phyloP scores from a whole-genome alignment of 2,888 invertebrate genomes.

The Galerucella nymphaeae region DNA sequence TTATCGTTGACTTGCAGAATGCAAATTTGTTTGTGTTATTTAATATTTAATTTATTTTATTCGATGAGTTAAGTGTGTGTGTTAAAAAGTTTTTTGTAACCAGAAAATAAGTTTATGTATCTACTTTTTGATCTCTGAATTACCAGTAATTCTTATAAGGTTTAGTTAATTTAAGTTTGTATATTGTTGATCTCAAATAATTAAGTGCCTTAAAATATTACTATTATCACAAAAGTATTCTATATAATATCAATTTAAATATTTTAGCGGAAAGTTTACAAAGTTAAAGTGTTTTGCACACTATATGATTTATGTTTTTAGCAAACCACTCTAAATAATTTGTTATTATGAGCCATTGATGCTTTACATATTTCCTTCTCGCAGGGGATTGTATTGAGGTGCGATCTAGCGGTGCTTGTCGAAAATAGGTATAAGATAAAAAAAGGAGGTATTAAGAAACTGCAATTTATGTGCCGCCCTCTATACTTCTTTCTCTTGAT shows the following conservation, averaged over 20 bases:
- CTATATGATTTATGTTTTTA: no score
- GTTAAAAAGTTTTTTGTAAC: constrained; percentile 16
- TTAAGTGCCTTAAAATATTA: constrained; percentile 25
- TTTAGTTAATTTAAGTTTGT: constrained; percentile 19
- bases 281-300: no score
- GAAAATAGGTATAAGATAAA: no score
- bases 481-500: no score
- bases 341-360: no score
- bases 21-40: constrained; percentile 43
- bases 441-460: no score
- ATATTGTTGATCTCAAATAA: constrained; percentile 36
- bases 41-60: constrained; percentile 50
- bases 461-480: no score
- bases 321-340: no score
- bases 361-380: no score
- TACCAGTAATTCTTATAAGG: constrained; percentile 24
- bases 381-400: no score
- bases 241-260: background rate
- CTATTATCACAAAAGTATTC: constrained; percentile 3
- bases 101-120: constrained; percentile 16
- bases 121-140: constrained; percentile 29
- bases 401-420: no score
- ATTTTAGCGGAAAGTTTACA: background rate
- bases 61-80: constrained; percentile 42
- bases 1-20: constrained; percentile 34